Evolutionary conservation across 2,113 vertebrate species (phyloP).

Genomic region (Gracilinanus agilis): DNA sequence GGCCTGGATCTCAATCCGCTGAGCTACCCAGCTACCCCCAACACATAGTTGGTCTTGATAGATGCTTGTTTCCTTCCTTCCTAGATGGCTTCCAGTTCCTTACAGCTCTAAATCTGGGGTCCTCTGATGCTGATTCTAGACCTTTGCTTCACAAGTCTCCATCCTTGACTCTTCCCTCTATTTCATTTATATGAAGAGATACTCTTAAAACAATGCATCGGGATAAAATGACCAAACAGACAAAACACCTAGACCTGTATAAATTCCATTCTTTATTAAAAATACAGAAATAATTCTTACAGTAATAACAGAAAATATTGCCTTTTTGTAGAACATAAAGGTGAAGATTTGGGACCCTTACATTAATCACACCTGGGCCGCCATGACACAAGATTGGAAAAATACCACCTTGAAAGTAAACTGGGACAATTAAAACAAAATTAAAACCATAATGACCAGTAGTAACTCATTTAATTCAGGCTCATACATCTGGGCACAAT

Average conservation of each 20-base stretch:
- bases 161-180: slow-evolving; percentile 8
- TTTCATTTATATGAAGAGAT: not conserved
- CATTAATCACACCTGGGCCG: slow-evolving; percentile 46
- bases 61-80: not conserved
- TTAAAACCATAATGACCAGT: slow-evolving; percentile 74
- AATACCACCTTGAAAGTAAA: slow-evolving; percentile 63
- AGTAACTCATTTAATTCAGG: slow-evolving; percentile 74
- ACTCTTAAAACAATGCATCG: slow-evolving; percentile 20
- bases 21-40: no score
- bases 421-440: slow-evolving; percentile 58
- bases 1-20: no score
- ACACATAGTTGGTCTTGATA: not conserved
- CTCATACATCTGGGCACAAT: slow-evolving; percentile 71
- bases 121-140: not conserved
- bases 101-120: not conserved
- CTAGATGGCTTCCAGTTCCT: not conserved
- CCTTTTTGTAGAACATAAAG: slow-evolving; percentile 77
- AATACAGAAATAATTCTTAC: slow-evolving; percentile 80
- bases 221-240: slow-evolving; percentile 77
- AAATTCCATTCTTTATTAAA: slow-evolving; percentile 82
- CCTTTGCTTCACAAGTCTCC: not conserved
- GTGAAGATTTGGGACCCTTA: slow-evolving; percentile 69
- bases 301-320: slow-evolving; percentile 79
- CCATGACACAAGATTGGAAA: slow-evolving; percentile 63
- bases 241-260: slow-evolving; percentile 74